Conservation (phyloP, 2,888 invertebrate genomes). For the Harpalus rubripes region DNA sequence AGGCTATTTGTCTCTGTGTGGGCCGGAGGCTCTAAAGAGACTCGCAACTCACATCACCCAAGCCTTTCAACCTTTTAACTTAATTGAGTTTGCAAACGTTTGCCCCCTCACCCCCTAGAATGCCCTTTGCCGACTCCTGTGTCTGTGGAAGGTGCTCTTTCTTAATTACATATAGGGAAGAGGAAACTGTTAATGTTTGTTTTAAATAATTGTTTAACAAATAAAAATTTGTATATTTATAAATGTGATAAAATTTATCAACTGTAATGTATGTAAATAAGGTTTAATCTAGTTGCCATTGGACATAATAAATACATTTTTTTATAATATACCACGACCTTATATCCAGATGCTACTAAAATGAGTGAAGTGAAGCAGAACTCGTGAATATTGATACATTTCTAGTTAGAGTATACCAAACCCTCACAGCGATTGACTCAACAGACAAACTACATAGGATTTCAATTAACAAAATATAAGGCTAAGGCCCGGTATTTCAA, state of each 20-base stretch:
- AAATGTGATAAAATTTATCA: too few relatives aligned
- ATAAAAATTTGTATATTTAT: background rate
- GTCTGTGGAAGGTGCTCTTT: background rate
- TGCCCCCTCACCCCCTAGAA: slow-evolving; percentile 42
- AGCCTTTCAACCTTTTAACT: slow-evolving; percentile 66
- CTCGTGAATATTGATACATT: slow-evolving; percentile 53
- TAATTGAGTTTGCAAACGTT: slow-evolving; percentile 66
- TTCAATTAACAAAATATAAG: slow-evolving; percentile 64
- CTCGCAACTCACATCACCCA: slow-evolving; percentile 53
- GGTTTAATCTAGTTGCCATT: too few relatives aligned
- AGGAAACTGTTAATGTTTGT: background rate
- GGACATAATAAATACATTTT: too few relatives aligned
- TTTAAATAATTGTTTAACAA: background rate
- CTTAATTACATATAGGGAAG: background rate
- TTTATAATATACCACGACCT: too few relatives aligned
- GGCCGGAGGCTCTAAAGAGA: slow-evolving; percentile 36
- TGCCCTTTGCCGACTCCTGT: background rate
- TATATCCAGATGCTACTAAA: too few relatives aligned
- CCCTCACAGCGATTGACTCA: slow-evolving; percentile 17
- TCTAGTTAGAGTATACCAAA: too few relatives aligned
- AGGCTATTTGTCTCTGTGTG: slow-evolving; percentile 29
- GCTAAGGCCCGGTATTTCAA: too few relatives aligned
- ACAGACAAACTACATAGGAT: slow-evolving; percentile 48
- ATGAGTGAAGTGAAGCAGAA: too few relatives aligned
- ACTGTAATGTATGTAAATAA: too few relatives aligned